Conservation (phyloP, 1,140 invertebrate species). For the Globodera ellingtonae region DNA sequence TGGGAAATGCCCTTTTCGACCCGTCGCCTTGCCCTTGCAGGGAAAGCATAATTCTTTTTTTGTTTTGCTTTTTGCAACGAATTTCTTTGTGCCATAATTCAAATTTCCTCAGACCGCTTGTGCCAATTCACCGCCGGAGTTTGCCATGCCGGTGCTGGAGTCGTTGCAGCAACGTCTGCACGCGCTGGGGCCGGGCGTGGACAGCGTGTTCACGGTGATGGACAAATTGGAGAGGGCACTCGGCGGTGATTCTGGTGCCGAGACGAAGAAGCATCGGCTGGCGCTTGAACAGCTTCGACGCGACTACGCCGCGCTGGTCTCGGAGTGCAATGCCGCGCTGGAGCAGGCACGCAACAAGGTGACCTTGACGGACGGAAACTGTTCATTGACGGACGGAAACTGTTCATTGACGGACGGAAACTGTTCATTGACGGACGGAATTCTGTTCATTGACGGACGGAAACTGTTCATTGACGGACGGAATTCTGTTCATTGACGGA, state of each 20-base stretch:
- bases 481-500: no score
- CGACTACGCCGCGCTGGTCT: neutral
- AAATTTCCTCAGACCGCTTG: no score
- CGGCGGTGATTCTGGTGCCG: neutral
- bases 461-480: no score
- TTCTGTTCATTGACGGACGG: no score
- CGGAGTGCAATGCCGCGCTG: neutral
- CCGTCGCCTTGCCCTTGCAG: neutral
- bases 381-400: no score
- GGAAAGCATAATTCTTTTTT: neutral
- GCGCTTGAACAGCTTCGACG: constrained; percentile 1
- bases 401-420: no score
- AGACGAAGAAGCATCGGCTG: neutral
- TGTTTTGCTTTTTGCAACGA: no score
- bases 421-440: no score
- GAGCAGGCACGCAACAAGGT: constrained; percentile 5
- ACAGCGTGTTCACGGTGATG: constrained; percentile 12
- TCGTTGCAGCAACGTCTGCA: constrained; percentile 7
- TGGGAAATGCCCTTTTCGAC: neutral
- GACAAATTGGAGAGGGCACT: constrained; percentile 8
- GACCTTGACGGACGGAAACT: no score
- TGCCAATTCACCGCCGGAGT: neutral
- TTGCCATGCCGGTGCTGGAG: neutral
- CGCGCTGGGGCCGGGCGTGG: neutral
- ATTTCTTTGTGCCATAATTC: no score